Evolutionary conservation across 1,140 invertebrate genomes (phyloP).

Genomic region (Tigriopus japonicus): DNA sequence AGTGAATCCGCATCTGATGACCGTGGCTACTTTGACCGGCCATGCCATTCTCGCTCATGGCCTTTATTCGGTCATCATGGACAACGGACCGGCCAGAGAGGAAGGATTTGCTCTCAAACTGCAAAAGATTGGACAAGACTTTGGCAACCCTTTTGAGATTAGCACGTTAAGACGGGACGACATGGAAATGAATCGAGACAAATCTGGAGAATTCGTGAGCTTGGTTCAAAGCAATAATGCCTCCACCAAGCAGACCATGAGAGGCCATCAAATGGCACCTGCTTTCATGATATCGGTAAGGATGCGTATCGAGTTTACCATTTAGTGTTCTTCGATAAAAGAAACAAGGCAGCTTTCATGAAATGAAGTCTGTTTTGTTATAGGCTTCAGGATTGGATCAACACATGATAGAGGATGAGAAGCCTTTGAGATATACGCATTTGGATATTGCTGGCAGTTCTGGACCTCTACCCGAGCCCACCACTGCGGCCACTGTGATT

Average conservation of each 20-base stretch:
- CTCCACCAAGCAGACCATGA: conserved; percentile 41
- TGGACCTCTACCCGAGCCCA: no score
- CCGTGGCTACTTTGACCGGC: conserved; percentile 86
- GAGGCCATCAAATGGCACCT: conserved; percentile 71
- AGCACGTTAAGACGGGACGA: conserved; percentile 69
- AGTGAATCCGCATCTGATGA: conserved; percentile 65
- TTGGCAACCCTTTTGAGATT: conserved; percentile 80
- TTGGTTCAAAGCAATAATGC: conserved; percentile 36
- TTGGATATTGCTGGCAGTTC: no score
- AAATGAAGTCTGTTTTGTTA: no score
- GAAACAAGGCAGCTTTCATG: no score
- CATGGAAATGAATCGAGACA: conserved; percentile 48
- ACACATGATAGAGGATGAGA: no score
- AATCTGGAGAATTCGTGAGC: conserved; percentile 16
- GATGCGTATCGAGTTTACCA: no score
- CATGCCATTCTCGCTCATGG: conserved; percentile 39
- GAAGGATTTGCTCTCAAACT: conserved; percentile 40
- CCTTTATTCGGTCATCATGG: conserved; percentile 43
- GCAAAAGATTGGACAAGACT: conserved; percentile 45
- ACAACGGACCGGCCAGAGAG: conserved; percentile 66
- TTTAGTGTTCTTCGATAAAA: no score
- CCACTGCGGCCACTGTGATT: no score
- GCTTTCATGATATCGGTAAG: conserved; percentile 39
- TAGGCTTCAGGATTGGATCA: no score
- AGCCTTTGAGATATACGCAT: no score